These are phyloP conservation scores for Enhydra lutris DNA, from an alignment of 2,113 vertebrate species.

Conservation along the genomic window DNA sequence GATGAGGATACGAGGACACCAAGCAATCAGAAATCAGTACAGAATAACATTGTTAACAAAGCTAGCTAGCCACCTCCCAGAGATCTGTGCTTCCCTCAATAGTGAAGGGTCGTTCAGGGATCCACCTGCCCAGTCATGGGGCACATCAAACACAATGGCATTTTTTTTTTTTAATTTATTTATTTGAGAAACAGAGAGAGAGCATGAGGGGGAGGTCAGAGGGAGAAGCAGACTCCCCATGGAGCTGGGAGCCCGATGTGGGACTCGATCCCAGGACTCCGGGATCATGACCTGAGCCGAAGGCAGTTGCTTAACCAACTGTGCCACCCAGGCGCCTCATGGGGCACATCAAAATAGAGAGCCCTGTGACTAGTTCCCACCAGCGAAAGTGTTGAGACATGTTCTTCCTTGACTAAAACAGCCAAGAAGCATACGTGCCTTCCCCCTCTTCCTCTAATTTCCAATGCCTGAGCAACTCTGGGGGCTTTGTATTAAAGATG, in stretches of 20 bases:
- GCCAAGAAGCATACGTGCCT: background rate
- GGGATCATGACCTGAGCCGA: too few relatives aligned
- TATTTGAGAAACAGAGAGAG: too few relatives aligned
- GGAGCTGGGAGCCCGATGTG: too few relatives aligned
- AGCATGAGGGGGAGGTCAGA: too few relatives aligned
- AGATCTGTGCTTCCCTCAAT: background rate
- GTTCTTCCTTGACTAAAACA: background rate
- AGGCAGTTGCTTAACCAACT: too few relatives aligned
- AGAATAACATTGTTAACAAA: background rate
- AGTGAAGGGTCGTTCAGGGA: background rate
- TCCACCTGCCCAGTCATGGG: background rate
- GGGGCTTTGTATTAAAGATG: background rate
- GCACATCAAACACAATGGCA: background rate
- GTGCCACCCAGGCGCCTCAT: too few relatives aligned
- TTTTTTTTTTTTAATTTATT: too few relatives aligned
- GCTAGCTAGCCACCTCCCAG: background rate
- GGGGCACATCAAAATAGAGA: background rate
- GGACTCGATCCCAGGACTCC: too few relatives aligned
- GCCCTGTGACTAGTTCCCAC: conserved; percentile 1
- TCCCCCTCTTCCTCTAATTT: background rate
- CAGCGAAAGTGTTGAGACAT: background rate
- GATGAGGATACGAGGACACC: background rate
- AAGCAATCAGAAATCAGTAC: background rate
- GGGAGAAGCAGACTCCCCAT: too few relatives aligned
- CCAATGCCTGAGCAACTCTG: background rate